Conservation (phyloP, 53 echinoderm and acorn worm genomes). For the Stichopus horrens region DNA sequence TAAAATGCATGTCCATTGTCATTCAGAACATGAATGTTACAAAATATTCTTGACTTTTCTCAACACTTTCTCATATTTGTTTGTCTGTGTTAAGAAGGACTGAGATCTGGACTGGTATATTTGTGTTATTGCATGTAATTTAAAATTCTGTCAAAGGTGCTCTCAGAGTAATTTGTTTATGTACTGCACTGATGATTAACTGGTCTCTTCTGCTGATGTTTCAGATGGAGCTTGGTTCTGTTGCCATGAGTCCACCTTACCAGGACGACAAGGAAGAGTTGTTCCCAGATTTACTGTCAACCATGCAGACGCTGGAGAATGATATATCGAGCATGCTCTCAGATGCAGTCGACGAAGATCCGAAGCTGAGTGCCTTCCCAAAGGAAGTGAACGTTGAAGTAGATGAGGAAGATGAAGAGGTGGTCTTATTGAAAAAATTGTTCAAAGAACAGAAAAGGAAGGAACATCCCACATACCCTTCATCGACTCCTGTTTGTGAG, state of each 20-base stretch:
- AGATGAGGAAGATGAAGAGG: not conserved
- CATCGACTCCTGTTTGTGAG: not conserved
- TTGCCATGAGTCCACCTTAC: conserved; percentile 67
- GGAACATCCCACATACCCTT: not conserved
- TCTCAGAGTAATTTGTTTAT: too few relatives aligned
- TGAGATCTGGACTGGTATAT: not conserved
- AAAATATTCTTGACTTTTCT: too few relatives aligned
- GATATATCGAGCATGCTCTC: not conserved
- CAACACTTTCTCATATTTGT: too few relatives aligned
- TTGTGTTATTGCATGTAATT: not conserved
- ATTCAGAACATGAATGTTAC: too few relatives aligned
- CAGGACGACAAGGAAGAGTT: conserved; percentile 61
- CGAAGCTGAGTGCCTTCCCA: not conserved
- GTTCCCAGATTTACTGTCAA: conserved; percentile 68
- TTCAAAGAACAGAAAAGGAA: conserved; percentile 10
- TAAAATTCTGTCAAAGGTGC: too few relatives aligned
- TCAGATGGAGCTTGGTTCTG: conserved; percentile 30
- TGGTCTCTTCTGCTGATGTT: not conserved
- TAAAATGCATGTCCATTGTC: too few relatives aligned
- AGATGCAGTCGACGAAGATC: not conserved
- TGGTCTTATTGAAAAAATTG: not conserved
- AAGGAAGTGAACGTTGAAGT: not conserved
- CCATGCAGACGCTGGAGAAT: conserved; percentile 30
- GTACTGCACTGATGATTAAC: not conserved
- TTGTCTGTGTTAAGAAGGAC: not conserved